These are phyloP conservation scores for Pardalotus punctatus DNA, from an alignment of 2,113 vertebrate species.

Conservation along the genomic window DNA sequence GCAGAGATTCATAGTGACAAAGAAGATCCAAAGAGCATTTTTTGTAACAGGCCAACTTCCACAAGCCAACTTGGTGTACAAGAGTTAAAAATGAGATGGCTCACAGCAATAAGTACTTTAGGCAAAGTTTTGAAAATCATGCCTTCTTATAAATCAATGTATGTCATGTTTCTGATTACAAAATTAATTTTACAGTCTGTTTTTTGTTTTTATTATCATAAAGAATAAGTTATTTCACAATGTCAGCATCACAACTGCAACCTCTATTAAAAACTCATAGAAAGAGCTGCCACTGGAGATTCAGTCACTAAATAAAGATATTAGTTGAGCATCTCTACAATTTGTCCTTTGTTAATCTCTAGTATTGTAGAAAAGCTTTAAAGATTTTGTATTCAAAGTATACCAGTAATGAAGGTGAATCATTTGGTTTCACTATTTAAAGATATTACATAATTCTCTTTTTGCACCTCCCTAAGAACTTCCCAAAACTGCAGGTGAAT, in stretches of 20 bases:
- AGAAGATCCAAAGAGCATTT: neutral
- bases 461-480: neutral
- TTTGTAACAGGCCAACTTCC: neutral
- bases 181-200: neutral
- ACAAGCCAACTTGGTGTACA: neutral
- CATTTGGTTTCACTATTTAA: neutral
- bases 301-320: neutral
- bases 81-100: neutral
- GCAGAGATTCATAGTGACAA: neutral
- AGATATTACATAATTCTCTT: neutral
- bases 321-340: neutral
- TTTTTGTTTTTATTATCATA: neutral
- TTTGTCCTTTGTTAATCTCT: neutral
- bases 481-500: fast-evolving
- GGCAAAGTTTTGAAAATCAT: neutral
- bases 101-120: neutral
- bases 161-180: neutral
- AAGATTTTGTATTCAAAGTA: neutral
- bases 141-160: neutral
- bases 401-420: neutral
- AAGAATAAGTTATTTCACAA: neutral
- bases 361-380: neutral
- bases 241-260: neutral
- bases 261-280: neutral
- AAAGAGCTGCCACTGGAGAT: neutral